Evolutionary conservation across 2,797 vertebrate genomes (phyloP), one percentile per base, ranked within the genome.

Genomic region (Triplophysa bombifrons): DNA sequence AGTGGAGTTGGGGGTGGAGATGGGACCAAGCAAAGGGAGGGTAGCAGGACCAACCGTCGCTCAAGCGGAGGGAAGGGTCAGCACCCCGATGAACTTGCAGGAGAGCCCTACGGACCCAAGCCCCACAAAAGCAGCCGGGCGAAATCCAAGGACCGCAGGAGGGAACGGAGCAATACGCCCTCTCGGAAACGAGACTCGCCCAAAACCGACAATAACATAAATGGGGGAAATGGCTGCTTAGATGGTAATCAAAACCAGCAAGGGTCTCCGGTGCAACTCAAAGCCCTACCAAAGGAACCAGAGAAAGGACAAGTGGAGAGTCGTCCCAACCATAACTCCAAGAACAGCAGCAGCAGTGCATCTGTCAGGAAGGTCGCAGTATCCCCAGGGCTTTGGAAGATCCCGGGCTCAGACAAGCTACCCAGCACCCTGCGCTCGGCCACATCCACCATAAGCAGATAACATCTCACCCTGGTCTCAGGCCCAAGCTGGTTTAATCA

Each of bases 351-450:
- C 85, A 87, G 87, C 89, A 84, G 88, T 88, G 82, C 86, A 67
- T 85, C 93, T 12, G 91, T 93, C 86, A 94, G 96, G 88, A 99
- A 95, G 92, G 93, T 94, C 85, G 95, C 95, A 0, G 94, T 98
- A 84, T 97, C 96, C 68, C 98, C 97, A 0, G 98, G 98, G 84
- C 97, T 96, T 0, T 99, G 98, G 98, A 98, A 96, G 92, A 97
- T 99, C 89, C 98, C 98, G 0, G 97, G 96, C 81, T 96, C 95
- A 0, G 96, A 99, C 90, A 97, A 96, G 94, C 94, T 98, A 89
- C 95, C 97, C 50, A 93, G 95, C 82, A 90, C 93, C 50, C 94
- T 98, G 87, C 95, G 95, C 84, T 93, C 96, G 19, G 95, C 95
- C 86, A 93, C 96, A 72, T 96, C 96, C 90, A 95, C 96, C 74